Percentiles rank a stretch among this genome's conserved stretches.
Conservation (phyloP, 2,888 invertebrate species). For the Coelopa pilipes region DNA sequence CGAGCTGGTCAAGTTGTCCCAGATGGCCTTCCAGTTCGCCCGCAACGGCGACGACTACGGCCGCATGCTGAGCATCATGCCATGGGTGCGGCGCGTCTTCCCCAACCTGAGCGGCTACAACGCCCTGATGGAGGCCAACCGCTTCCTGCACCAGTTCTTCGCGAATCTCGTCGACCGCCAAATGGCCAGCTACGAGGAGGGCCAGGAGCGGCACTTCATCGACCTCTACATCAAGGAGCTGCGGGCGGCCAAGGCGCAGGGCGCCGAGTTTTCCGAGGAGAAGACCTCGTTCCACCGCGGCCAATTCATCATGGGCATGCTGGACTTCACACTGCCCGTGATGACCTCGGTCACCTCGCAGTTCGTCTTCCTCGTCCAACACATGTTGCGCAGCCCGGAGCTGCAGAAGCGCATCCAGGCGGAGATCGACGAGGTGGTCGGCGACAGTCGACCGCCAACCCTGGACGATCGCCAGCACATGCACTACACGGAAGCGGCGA, state of each 20-base stretch:
- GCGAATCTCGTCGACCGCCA: slow-evolving; percentile 68
- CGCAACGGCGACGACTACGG: slow-evolving; percentile 72
- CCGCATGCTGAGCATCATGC: slow-evolving; percentile 70
- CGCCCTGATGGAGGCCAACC: slow-evolving; percentile 68
- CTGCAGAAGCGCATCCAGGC: slow-evolving; percentile 71
- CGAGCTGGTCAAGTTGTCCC: slow-evolving; percentile 63
- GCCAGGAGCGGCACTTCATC: slow-evolving; percentile 71
- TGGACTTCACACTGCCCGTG: slow-evolving; percentile 74
- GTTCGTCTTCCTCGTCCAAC: slow-evolving; percentile 70
- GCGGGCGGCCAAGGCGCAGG: slow-evolving; percentile 66
- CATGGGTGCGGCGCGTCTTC: slow-evolving; percentile 73
- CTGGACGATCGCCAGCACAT: slow-evolving; percentile 72
- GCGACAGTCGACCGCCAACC: slow-evolving; percentile 70
- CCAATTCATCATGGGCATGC: slow-evolving; percentile 71
- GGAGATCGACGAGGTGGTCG: slow-evolving; percentile 74
- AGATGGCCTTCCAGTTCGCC: slow-evolving; percentile 69
- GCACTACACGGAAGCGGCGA: slow-evolving; percentile 73
- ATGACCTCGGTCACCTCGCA: slow-evolving; percentile 69
- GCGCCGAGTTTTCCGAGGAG: slow-evolving; percentile 46
- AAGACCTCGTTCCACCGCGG: slow-evolving; percentile 58
- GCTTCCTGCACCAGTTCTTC: slow-evolving; percentile 69
- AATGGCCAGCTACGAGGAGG: slow-evolving; percentile 65
- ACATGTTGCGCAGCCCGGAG: slow-evolving; percentile 70
- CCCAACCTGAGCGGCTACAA: slow-evolving; percentile 72
- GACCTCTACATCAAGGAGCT: slow-evolving; percentile 73